phyloP scores from a whole-genome alignment of 1,140 invertebrate species.

The Apis cerana region DNA sequence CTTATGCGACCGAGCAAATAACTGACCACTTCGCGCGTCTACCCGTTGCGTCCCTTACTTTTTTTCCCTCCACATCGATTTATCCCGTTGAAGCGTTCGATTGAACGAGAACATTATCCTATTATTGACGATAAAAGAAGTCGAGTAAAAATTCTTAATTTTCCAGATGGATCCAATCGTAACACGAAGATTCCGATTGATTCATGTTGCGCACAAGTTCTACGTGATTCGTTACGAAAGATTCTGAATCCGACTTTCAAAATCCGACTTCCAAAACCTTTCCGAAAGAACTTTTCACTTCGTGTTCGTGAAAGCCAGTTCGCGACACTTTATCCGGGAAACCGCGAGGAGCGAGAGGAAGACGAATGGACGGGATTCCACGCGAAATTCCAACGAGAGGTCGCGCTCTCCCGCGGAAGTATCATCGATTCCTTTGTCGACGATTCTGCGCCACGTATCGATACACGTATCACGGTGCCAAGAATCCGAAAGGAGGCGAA shows the following conservation, averaged over 20 bases:
- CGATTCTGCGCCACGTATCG: not conserved
- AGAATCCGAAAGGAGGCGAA: no score
- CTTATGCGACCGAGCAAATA: not conserved
- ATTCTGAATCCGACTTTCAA: no score
- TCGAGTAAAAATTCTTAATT: no score
- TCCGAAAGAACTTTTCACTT: not conserved
- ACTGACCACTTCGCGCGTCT: conserved; percentile 17
- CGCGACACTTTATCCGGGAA: conserved; percentile 29
- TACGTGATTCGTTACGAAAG: no score
- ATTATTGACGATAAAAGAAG: no score
- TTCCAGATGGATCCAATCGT: no score
- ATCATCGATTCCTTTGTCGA: conserved; percentile 47
- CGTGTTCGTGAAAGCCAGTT: not conserved
- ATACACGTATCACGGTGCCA: no score
- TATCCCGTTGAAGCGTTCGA: not conserved
- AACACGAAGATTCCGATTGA: no score
- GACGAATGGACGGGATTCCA: conserved; percentile 23
- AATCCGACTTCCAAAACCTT: not conserved
- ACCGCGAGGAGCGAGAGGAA: not conserved
- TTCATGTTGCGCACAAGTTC: no score
- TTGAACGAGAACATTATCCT: no score
- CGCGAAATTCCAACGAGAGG: conserved; percentile 42
- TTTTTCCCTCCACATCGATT: not conserved
- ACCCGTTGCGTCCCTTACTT: not conserved
- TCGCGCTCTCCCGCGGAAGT: conserved; percentile 4